A percentile compares a stretch with the other conserved stretches of the same genome.
Evolutionary conservation across 2,113 vertebrate genomes (phyloP).

Genomic region (Dicaeum eximium): DNA sequence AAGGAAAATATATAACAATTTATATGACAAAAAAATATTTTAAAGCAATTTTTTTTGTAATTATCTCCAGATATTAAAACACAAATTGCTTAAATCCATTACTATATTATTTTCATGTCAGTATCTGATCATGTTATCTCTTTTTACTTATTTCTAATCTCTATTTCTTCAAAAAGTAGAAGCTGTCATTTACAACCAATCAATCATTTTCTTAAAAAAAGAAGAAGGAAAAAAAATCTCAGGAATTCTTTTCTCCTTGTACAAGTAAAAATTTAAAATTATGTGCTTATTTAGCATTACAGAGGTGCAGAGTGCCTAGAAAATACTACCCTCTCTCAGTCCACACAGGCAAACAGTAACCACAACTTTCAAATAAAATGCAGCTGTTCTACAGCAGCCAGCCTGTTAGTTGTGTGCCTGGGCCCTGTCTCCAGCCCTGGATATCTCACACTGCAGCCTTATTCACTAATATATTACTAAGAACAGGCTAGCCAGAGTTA

Average conservation of each 20-base stretch:
- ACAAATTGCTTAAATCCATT: not conserved
- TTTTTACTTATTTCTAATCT: not conserved
- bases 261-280: not conserved
- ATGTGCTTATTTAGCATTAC: not conserved
- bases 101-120: not conserved
- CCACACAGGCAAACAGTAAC: not conserved
- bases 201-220: not conserved
- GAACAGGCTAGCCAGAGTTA: not conserved
- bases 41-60: not conserved
- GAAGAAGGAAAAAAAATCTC: not conserved
- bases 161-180: not conserved
- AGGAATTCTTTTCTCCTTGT: not conserved
- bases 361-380: not conserved
- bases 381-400: not conserved
- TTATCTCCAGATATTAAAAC: not conserved
- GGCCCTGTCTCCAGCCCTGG: not conserved
- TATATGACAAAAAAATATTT: not conserved
- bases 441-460: not conserved
- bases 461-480: not conserved
- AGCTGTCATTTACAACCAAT: not conserved
- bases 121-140: not conserved
- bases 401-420: not conserved
- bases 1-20: not conserved
- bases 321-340: not conserved
- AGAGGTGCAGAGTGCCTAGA: not conserved